Evolutionary conservation across 2,797 vertebrate genomes (phyloP).

Genomic region (Malurus splendens): DNA sequence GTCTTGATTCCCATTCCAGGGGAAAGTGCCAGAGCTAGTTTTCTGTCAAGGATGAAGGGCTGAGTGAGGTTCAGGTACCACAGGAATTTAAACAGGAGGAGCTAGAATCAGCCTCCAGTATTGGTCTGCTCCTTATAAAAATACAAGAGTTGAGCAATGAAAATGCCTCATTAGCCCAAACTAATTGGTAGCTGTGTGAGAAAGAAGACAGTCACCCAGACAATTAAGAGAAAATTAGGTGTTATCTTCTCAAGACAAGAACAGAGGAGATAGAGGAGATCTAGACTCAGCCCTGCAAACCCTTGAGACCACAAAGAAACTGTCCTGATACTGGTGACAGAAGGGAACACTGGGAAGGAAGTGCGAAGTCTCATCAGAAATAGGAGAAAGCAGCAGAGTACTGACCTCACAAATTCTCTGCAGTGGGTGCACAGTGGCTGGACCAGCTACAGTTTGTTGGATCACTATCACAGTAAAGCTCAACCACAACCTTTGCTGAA

Average conservation of each 20-base stretch:
- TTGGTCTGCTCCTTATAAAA: background rate
- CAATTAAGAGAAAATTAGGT: background rate
- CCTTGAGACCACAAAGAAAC: background rate
- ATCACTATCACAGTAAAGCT: background rate
- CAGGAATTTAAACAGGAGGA: background rate
- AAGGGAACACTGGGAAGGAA: background rate
- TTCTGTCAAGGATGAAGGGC: background rate
- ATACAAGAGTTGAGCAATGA: background rate
- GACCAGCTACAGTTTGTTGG: background rate
- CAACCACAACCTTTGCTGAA: background rate
- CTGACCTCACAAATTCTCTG: background rate
- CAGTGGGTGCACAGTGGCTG: background rate
- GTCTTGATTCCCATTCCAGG: background rate
- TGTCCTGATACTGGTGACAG: background rate
- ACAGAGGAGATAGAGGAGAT: background rate
- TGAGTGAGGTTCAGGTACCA: background rate
- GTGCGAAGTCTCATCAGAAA: background rate
- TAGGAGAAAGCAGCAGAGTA: background rate
- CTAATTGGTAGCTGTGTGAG: background rate
- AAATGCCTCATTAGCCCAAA: background rate
- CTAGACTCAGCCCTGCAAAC: background rate
- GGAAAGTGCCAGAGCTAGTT: background rate
- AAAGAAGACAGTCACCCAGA: background rate
- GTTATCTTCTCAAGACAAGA: background rate
- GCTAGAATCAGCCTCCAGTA: background rate